Percentiles rank a stretch among this genome's conserved stretches.
phyloP scores from a whole-genome alignment of 2,113 vertebrate species.

The Muntiacus muntjak region DNA sequence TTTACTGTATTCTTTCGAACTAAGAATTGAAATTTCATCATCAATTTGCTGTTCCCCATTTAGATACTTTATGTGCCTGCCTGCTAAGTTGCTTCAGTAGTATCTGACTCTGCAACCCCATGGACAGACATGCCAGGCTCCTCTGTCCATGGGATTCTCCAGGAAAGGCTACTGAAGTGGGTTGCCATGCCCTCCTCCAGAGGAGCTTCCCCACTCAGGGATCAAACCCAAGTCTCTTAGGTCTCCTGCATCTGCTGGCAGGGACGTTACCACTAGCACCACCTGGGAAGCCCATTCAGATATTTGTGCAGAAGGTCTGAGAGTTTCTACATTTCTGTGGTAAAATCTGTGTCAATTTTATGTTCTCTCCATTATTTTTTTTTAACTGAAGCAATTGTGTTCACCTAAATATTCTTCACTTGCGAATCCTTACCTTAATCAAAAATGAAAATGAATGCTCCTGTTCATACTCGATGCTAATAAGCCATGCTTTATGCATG shows the following conservation, averaged over 20 bases:
- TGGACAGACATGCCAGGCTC: neutral
- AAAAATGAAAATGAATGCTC: neutral
- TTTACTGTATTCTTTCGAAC: neutral
- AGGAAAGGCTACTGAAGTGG: neutral
- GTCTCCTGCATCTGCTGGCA: neutral
- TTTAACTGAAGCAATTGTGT: neutral
- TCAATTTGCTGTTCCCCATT: neutral
- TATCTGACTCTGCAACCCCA: neutral
- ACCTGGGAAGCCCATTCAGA: neutral
- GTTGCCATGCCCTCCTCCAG: neutral
- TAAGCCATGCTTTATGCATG: neutral
- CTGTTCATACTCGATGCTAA: neutral
- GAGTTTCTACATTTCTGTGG: neutral
- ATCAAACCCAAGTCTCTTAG: neutral
- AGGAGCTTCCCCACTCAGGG: neutral
- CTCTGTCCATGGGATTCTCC: neutral
- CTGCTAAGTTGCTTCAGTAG: neutral
- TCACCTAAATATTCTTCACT: neutral
- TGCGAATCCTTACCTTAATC: neutral
- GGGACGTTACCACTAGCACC: neutral
- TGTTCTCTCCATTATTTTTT: neutral
- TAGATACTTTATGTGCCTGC: neutral
- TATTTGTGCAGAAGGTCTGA: neutral
- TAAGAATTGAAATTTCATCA: too few species aligned
- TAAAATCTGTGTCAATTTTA: neutral